phyloP scores from a whole-genome alignment of 2,797 vertebrate species.

The Paedocypris micromegethes region DNA sequence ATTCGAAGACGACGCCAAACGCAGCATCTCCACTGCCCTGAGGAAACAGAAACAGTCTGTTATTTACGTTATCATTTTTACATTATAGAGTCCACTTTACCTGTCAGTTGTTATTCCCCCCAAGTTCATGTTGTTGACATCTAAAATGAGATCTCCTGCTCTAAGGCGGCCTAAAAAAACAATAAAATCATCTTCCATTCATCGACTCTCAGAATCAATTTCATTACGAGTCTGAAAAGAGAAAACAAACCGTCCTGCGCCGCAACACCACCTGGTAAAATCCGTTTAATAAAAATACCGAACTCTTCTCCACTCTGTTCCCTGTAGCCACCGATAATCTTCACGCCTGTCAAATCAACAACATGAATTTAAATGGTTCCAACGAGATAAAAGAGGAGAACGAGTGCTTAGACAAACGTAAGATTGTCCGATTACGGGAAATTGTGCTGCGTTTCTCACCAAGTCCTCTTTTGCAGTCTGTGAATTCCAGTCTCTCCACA shows the following conservation, averaged over 20 bases:
- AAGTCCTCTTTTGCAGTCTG: conserved; percentile 77
- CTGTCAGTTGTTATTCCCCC: conserved; percentile 78
- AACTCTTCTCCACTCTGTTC: conserved; percentile 77
- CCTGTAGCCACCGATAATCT: conserved; percentile 78
- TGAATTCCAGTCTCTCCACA: conserved; percentile 74
- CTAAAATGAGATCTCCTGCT: conserved; percentile 80
- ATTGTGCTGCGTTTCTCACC: conserved; percentile 60
- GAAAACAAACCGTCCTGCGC: conserved; percentile 69
- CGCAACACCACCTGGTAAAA: conserved; percentile 74
- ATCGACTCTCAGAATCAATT: conserved; percentile 5
- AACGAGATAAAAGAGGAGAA: neutral
- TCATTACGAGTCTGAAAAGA: neutral
- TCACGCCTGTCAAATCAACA: conserved; percentile 67
- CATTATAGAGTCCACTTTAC: conserved; percentile 43
- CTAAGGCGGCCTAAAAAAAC: conserved; percentile 71
- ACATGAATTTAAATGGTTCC: neutral
- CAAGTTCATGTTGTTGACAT: conserved; percentile 81
- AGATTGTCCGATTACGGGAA: neutral
- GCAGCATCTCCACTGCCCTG: conserved; percentile 81
- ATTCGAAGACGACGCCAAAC: conserved; percentile 76
- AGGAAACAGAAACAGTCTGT: conserved; percentile 13
- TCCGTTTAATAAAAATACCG: conserved; percentile 80
- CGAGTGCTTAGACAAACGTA: neutral
- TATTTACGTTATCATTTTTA: too few species aligned
- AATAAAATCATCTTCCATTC: conserved; percentile 1